Percentiles rank a stretch among this genome's conserved stretches.
Evolutionary conservation across 2,113 vertebrate genomes (phyloP).

Genomic region (Petrocephalus zakoni): DNA sequence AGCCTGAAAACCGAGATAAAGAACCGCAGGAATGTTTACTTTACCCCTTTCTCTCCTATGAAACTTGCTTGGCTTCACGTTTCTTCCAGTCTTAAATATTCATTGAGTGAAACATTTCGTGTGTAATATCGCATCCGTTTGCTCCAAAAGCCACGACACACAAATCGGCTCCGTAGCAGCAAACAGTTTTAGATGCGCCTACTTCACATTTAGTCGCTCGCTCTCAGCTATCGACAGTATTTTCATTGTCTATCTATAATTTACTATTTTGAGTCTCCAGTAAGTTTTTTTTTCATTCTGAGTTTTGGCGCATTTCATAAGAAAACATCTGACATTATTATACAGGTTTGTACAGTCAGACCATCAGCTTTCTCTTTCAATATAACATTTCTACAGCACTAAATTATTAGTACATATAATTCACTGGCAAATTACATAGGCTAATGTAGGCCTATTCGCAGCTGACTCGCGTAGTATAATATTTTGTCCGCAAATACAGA

Average conservation of each 20-base stretch:
- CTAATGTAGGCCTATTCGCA: neutral
- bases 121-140: neutral
- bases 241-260: neutral
- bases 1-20: constrained; percentile 65
- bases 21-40: constrained; percentile 63
- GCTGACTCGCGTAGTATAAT: neutral
- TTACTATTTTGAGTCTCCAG: neutral
- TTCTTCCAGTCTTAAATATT: constrained; percentile 30
- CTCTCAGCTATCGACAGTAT: neutral
- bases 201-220: neutral
- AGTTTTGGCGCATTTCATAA: neutral
- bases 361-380: neutral
- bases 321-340: neutral
- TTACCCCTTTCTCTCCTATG: constrained; percentile 47
- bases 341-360: neutral
- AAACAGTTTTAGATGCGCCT: neutral
- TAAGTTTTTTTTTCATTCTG: neutral
- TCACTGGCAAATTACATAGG: neutral
- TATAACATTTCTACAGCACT: neutral
- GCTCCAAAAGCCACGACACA: neutral
- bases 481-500: neutral
- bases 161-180: neutral
- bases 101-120: neutral
- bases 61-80: constrained; percentile 31
- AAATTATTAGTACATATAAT: neutral